Percentiles rank a stretch among this genome's conserved stretches.
Evolutionary conservation across 1,140 invertebrate species (phyloP).

Genomic region (Macrotrachela quadricornifera): DNA sequence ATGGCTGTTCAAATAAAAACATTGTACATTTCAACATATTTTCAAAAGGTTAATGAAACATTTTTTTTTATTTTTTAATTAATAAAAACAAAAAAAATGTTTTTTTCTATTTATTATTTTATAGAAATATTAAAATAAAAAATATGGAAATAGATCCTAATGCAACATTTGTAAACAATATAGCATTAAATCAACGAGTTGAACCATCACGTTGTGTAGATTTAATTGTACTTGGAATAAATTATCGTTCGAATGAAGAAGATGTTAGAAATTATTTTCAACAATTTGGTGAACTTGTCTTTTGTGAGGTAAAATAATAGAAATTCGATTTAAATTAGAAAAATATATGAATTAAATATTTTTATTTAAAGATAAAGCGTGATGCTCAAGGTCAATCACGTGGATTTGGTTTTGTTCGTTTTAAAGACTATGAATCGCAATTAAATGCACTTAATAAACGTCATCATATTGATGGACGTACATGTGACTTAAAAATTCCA

Average conservation of each 20-base stretch:
- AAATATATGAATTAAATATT: too few relatives aligned
- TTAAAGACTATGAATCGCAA: constrained; percentile 31
- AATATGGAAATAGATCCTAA: too few relatives aligned
- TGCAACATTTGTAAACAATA: too few relatives aligned
- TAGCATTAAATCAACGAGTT: too few relatives aligned
- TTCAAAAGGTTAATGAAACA: too few relatives aligned
- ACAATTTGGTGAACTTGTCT: constrained; percentile 33
- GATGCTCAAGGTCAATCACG: constrained; percentile 27
- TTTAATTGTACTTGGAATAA: constrained; percentile 58
- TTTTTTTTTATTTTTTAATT: too few relatives aligned
- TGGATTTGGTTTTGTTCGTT: constrained; percentile 35
- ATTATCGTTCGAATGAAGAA: constrained; percentile 33
- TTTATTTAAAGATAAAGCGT: constrained; percentile 28
- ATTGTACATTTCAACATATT: too few relatives aligned
- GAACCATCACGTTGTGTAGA: constrained; percentile 48
- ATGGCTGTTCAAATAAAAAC: too few relatives aligned
- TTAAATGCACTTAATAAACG: constrained; percentile 21
- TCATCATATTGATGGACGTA: constrained; percentile 85
- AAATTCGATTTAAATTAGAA: too few relatives aligned
- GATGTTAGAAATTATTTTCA: constrained; percentile 33
- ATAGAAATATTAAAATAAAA: too few relatives aligned
- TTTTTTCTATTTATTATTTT: too few relatives aligned
- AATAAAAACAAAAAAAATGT: too few relatives aligned
- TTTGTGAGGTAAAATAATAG: constrained; percentile 30
- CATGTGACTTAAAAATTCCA: constrained; percentile 90